Conservation (phyloP, 2,888 invertebrate species). For the Lissocephala sabroskyi region DNA sequence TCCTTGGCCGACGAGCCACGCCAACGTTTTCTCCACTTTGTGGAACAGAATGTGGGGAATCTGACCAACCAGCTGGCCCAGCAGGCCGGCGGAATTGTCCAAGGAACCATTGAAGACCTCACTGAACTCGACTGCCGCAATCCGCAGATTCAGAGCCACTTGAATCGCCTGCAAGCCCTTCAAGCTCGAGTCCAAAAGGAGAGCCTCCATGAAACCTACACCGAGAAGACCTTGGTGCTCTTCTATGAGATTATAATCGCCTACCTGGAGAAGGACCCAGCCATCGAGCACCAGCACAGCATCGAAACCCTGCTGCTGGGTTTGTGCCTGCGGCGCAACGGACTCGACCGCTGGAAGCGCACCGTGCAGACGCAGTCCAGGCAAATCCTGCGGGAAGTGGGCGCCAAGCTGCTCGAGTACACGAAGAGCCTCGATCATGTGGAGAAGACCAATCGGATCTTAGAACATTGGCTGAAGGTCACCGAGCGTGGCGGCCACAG, state of each 20-base stretch:
- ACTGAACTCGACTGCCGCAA: constrained; percentile 43
- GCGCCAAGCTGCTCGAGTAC: constrained; percentile 21
- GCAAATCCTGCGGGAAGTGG: constrained; percentile 32
- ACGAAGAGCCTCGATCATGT: constrained; percentile 24
- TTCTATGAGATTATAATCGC: constrained; percentile 33
- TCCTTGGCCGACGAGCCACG: too few species aligned
- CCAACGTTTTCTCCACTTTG: too few species aligned
- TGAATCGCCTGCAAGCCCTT: constrained; percentile 30
- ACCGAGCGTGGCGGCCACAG: constrained; percentile 26
- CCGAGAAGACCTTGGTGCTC: too few species aligned
- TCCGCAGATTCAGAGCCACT: constrained; percentile 22
- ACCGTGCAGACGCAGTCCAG: constrained; percentile 31
- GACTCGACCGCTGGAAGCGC: constrained; percentile 50
- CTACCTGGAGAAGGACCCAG: constrained; percentile 36
- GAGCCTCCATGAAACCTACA: too few species aligned
- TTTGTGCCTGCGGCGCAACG: constrained; percentile 41
- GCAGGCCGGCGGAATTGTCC: constrained; percentile 37
- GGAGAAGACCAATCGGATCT: constrained; percentile 31
- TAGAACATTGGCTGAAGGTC: constrained; percentile 27
- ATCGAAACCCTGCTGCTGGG: constrained; percentile 42
- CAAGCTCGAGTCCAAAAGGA: constrained; percentile 21
- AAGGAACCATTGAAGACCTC: constrained; percentile 41
- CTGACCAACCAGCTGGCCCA: constrained; percentile 32
- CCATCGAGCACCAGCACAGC: constrained; percentile 21
- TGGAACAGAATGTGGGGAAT: constrained; percentile 27